Conservation (phyloP, 2,113 vertebrate species). For the Larimichthys crocea region DNA sequence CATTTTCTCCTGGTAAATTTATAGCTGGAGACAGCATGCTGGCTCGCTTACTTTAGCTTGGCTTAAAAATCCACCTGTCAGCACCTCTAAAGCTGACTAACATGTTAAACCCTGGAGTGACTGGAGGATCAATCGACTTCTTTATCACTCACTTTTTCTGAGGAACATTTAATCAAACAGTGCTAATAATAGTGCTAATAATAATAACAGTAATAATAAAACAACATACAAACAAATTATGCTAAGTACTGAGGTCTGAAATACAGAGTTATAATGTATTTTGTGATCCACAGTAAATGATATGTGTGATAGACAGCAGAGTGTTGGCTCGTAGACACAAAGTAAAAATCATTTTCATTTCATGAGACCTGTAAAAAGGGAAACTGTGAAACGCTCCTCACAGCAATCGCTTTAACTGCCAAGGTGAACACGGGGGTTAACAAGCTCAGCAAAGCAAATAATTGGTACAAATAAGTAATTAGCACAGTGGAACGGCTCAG, state of each 20-base stretch:
- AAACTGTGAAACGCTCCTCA: conserved; percentile 44
- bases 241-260: neutral
- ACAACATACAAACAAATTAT: neutral
- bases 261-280: neutral
- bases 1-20: neutral
- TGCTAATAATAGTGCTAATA: too few relatives aligned
- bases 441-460: conserved; percentile 85
- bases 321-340: neutral
- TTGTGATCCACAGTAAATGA: neutral
- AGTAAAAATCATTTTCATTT: neutral
- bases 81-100: neutral
- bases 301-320: neutral
- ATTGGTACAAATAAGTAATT: conserved; percentile 87
- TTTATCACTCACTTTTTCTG: neutral
- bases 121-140: neutral
- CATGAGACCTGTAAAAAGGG: conserved; percentile 9
- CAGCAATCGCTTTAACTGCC: conserved; percentile 70
- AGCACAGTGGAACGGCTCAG: conserved; percentile 78
- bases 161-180: neutral
- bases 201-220: too few relatives aligned
- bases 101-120: neutral
- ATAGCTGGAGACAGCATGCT: neutral
- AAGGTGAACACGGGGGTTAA: conserved; percentile 79
- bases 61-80: too few relatives aligned
- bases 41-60: too few relatives aligned